These are phyloP conservation scores for Sakesphorus luctuosus DNA, from an alignment of 2,113 vertebrate genomes.

Conservation along the genomic window DNA sequence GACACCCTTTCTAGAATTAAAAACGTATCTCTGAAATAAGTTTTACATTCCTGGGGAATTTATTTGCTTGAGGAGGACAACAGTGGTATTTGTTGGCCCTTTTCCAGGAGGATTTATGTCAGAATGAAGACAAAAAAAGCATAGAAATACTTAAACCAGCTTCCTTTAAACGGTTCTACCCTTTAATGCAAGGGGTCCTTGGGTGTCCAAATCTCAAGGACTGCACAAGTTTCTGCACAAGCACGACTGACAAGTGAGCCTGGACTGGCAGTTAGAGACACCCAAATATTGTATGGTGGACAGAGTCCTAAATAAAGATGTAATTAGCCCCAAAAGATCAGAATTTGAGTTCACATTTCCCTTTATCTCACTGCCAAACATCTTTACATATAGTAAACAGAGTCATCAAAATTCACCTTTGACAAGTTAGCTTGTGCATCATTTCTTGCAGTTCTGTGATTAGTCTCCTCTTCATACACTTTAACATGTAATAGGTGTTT, in stretches of 20 bases:
- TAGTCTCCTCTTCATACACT: background rate
- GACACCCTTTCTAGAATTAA: background rate
- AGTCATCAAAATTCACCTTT: background rate
- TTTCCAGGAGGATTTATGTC: background rate
- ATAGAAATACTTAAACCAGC: background rate
- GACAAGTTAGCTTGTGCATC: background rate
- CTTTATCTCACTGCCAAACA: background rate
- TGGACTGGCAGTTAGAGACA: background rate
- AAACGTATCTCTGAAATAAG: background rate
- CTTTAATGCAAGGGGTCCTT: background rate
- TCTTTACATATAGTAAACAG: background rate
- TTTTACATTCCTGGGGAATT: background rate
- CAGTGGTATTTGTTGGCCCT: background rate
- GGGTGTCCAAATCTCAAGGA: background rate
- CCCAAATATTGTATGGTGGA: background rate
- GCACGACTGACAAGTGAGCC: background rate
- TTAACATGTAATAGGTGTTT: background rate
- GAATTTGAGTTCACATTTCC: background rate
- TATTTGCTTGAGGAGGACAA: background rate
- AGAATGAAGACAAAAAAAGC: background rate
- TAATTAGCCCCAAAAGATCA: background rate
- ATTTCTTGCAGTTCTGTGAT: background rate
- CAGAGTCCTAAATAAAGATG: background rate
- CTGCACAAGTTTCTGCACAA: background rate
- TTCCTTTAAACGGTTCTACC: background rate